phyloP scores from a whole-genome alignment of 2,797 vertebrate genomes.

The Somateria mollissima region DNA sequence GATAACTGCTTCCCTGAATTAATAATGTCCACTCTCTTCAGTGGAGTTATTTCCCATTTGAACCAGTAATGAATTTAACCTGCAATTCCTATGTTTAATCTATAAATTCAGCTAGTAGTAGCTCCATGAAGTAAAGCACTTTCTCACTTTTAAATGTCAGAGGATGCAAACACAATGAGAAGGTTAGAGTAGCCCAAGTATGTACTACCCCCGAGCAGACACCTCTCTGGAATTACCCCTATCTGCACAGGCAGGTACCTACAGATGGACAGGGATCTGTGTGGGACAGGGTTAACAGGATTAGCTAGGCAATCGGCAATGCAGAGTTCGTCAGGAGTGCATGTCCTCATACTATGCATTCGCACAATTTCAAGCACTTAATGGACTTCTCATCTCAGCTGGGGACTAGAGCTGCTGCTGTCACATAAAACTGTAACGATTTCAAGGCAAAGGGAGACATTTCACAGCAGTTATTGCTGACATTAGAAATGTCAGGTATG shows the following conservation, averaged over 20 bases:
- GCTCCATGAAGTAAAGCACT: background rate
- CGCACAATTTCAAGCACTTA: background rate
- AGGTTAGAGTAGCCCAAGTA: background rate
- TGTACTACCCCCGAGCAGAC: background rate
- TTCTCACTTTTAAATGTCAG: background rate
- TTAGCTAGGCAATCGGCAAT: background rate
- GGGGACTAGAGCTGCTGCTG: constrained; percentile 16
- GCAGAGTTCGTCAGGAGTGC: background rate
- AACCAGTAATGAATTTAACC: background rate
- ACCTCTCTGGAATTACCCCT: background rate
- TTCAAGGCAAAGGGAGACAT: constrained; percentile 25
- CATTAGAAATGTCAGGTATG: background rate
- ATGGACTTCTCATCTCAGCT: constrained; percentile 31
- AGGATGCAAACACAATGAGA: background rate
- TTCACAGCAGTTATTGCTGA: constrained; percentile 7
- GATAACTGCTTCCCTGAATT: background rate
- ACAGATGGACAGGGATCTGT: accelerated
- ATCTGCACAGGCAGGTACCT: background rate
- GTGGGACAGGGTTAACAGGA: background rate
- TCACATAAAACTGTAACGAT: background rate
- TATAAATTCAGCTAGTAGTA: background rate
- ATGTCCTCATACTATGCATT: background rate
- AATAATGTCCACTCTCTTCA: background rate
- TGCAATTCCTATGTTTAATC: background rate
- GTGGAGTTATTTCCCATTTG: constrained; percentile 9